phyloP scores from a whole-genome alignment of 2,888 invertebrate species.

The Meganola albula region DNA sequence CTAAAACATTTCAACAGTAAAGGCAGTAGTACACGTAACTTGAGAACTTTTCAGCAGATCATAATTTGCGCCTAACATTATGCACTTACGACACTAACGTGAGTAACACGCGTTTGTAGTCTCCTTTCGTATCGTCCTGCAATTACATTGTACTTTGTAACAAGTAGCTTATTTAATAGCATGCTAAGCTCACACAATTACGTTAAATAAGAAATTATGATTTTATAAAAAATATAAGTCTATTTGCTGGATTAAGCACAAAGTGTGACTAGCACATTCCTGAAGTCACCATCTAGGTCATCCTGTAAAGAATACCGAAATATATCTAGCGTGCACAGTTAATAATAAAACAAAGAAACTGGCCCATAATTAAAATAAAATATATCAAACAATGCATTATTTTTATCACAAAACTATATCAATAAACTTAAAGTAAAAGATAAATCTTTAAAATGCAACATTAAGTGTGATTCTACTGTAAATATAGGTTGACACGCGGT shows the following conservation, averaged over 20 bases:
- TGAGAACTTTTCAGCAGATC: not conserved
- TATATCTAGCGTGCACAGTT: conserved; percentile 49
- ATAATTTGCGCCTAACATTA: conserved; percentile 34
- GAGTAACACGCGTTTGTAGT: conserved; percentile 82
- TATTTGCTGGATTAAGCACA: conserved; percentile 70
- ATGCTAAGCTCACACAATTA: conserved; percentile 49
- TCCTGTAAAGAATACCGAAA: conserved; percentile 77
- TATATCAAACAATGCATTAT: conserved; percentile 46
- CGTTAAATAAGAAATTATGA: conserved; percentile 36
- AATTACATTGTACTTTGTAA: conserved; percentile 63
- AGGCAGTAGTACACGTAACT: conserved; percentile 52
- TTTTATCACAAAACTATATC: conserved; percentile 32
- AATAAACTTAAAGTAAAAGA: conserved; percentile 37
- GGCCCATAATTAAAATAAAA: conserved; percentile 62
- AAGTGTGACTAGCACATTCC: conserved; percentile 80
- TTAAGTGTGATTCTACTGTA: conserved; percentile 29
- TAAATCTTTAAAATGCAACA: conserved; percentile 50
- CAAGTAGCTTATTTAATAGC: conserved; percentile 40
- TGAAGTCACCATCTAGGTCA: conserved; percentile 83
- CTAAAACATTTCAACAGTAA: conserved; percentile 59
- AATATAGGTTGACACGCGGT: conserved; percentile 28
- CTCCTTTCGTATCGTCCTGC: conserved; percentile 84
- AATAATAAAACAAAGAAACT: conserved; percentile 45
- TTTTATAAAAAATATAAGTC: conserved; percentile 30
- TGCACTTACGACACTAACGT: conserved; percentile 69